Percentiles rank a stretch among this genome's conserved stretches.
phyloP scores from a whole-genome alignment of 2,113 vertebrate species.

The Anolis sagrei region DNA sequence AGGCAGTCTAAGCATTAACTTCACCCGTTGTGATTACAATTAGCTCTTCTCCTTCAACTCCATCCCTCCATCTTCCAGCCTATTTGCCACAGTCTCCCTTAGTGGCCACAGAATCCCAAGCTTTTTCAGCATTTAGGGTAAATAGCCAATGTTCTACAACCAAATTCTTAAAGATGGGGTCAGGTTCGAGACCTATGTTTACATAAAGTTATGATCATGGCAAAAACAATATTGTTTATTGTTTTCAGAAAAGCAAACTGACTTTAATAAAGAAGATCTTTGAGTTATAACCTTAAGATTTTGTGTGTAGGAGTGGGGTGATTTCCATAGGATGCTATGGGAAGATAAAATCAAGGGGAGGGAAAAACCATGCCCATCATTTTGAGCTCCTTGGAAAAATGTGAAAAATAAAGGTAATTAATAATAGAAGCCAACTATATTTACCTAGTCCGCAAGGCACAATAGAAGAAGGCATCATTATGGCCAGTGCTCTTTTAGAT shows the following conservation, averaged over 20 bases:
- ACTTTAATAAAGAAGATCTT: background rate
- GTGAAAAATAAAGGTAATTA: conserved; percentile 5
- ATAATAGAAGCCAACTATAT: conserved; percentile 31
- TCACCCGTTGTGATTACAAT: background rate
- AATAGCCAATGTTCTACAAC: background rate
- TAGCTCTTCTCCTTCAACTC: background rate
- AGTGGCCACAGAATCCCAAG: background rate
- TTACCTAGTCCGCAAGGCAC: conserved; percentile 67
- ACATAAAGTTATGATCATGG: background rate
- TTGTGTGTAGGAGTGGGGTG: background rate
- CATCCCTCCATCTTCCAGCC: background rate
- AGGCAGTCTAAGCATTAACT: background rate
- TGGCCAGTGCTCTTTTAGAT: conserved; percentile 87
- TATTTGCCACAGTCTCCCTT: background rate
- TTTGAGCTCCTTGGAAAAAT: background rate
- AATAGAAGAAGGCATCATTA: conserved; percentile 66
- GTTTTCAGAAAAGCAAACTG: background rate
- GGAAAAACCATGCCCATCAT: background rate
- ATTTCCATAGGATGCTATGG: background rate
- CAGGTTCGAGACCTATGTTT: background rate
- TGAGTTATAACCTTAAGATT: background rate
- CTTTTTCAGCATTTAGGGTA: background rate
- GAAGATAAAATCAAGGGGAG: background rate
- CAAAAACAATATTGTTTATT: background rate
- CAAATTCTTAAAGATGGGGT: background rate